Base-by-base conservation (phyloP, 2,888 invertebrate species). In the Ornithoptera alexandrae region DNA sequence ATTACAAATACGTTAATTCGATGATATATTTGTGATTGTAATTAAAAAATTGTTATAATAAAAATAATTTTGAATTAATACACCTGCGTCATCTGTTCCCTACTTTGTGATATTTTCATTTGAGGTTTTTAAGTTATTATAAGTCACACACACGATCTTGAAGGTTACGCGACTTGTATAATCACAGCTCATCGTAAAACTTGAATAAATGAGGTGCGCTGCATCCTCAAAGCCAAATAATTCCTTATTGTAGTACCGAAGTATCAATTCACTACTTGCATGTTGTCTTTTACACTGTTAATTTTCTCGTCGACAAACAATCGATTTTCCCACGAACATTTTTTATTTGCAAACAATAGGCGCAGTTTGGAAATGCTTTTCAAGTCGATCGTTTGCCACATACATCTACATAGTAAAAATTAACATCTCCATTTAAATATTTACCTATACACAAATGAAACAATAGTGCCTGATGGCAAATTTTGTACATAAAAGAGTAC, bases 291-390 rank as follows among this genome's bases (percentile, higher is more conserved):
- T 74, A 72, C 74, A 74, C 74, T 72, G 72, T 77, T 74, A 76
- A 77, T 82, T 81, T 82, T 82, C 76, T 75, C 77, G 75, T 77
- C 61, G 46, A 39, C 71, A 78, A 75, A 87, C 86, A 87, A 85
- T 81, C 15, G 72, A 72, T 53, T 74, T 86, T 89, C 89, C 76
- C 88, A 88, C 85, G 83, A 73, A 74, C 71, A 78, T 79, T 85
- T 84, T 83, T 81, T 76, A 78, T 77, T 73, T 64, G 72, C 78
- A 81, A 72, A 88, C 88, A 89, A 89, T 88, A 75, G 83, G 56
- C 71, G 68, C 74, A 74, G 79, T 88, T 86, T 82, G 81, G 86
- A 83, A 88, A 89, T 88, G 46, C 36, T 59, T 63, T 65, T 63
- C 59, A 63, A 59, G 63, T 46, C 57, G 50, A 62, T 60, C 65